Conservation (phyloP, 2,113 vertebrate genomes). For the Colinus virginianus region DNA sequence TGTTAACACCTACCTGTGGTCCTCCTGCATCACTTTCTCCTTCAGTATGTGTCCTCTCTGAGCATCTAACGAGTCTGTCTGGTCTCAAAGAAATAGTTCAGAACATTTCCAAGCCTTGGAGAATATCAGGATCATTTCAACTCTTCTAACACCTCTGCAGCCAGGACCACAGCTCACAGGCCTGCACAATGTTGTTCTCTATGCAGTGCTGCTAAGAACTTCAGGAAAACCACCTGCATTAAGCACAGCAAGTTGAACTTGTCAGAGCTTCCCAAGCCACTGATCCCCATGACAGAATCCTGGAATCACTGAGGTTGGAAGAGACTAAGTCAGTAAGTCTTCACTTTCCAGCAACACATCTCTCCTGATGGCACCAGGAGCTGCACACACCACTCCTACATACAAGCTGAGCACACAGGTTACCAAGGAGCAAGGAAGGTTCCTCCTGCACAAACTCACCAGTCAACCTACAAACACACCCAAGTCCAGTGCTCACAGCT, state of each 20-base stretch:
- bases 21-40: background rate
- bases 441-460: background rate
- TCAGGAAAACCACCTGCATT: background rate
- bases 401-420: background rate
- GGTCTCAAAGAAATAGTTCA: conserved; percentile 10
- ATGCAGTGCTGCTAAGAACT: background rate
- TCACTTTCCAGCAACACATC: background rate
- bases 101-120: background rate
- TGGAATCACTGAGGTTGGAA: too few species aligned
- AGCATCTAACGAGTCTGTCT: background rate
- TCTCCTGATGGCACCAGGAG: background rate
- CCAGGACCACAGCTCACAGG: accelerated
- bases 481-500: background rate
- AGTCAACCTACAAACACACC: accelerated
- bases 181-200: background rate
- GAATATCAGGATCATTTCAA: background rate
- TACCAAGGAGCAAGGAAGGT: background rate
- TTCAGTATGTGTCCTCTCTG: background rate
- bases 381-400: background rate
- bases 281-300: background rate
- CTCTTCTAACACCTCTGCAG: background rate
- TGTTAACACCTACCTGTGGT: background rate
- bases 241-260: background rate
- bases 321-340: background rate
- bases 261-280: accelerated